Base-by-base conservation (phyloP, 2,113 vertebrate species). In the Anser brachyrhynchus region DNA sequence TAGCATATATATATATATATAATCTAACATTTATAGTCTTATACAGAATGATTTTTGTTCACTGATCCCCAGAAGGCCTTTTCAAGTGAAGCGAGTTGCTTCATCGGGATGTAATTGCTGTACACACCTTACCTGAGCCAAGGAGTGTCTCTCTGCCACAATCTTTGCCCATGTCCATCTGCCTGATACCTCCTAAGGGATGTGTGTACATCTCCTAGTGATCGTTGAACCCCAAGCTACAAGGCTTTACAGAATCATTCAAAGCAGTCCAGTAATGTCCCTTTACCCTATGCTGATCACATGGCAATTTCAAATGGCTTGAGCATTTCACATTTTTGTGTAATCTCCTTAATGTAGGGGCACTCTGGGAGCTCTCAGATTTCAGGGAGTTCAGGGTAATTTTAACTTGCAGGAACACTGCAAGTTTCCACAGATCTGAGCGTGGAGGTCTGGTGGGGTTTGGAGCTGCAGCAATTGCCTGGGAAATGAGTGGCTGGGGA, bases 281-380 rank as follows among this genome's bases (percentile, higher is more conserved):
- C 91, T 93, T 79, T 92, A 86, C 85, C 67, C 58, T 62, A 23
- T 61, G 58, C 82, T 58, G 85, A 84, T 91, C 91, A 77, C 75
- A 87, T 90, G 94, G 61, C 28, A 0, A 78, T 83, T 96, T 95
- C 75, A 96, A 95, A 95, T 97, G 72, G 76, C 92, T 97, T n/a
- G 85, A 96, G 69, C 92, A 88, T 89, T 97, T 97, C 89, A 91
- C 93, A 97, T 98, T 97, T 97, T 97, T 97, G 37, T 81, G 74
- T 97, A 97, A 97, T 96, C 92, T 95, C 84, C 89, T 97, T 97
- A 97, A 89, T 95, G 80, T 94, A 72, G 65, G 73, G 84, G 72
- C 55, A 94, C 81, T 92, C 94, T 17, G 39, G 46, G 59, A 92
- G 84, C 71, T 96, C 96, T 86, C 66, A 5, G 85, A 96, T 94